phyloP scores from a whole-genome alignment of 1,140 invertebrate genomes.

The Drosophila varians region DNA sequence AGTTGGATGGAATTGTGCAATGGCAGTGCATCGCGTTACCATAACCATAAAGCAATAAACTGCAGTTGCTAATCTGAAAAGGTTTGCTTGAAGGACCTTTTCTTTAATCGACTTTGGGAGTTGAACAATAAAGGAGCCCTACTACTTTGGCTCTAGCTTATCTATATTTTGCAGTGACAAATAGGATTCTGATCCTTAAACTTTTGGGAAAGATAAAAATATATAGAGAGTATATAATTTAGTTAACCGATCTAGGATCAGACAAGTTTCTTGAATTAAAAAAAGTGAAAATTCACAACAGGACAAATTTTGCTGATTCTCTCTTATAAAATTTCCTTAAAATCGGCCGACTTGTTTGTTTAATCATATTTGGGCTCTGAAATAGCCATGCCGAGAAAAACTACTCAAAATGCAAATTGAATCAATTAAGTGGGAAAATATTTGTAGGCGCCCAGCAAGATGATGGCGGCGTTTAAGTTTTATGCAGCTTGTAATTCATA shows the following conservation, averaged over 20 bases:
- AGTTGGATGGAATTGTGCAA: constrained; percentile 27
- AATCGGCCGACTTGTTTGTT: constrained; percentile 18
- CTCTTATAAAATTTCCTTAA: constrained; percentile 21
- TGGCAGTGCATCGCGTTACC: constrained; percentile 5
- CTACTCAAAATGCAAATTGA: constrained; percentile 50
- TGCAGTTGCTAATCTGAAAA: not conserved
- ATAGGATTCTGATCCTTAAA: too few relatives aligned
- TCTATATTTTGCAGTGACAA: too few relatives aligned
- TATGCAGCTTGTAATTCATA: constrained; percentile 37
- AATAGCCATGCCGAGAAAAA: constrained; percentile 7
- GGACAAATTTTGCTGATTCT: not conserved
- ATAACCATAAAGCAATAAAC: constrained; percentile 8
- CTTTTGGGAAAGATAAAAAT: too few relatives aligned
- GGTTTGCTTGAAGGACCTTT: not conserved
- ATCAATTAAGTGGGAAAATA: constrained; percentile 40
- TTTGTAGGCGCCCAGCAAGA: constrained; percentile 24
- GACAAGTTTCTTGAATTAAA: too few relatives aligned
- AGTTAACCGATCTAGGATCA: too few relatives aligned
- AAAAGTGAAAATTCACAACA: constrained; percentile 2
- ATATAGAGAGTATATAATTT: too few relatives aligned
- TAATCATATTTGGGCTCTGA: constrained; percentile 7
- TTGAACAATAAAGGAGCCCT: too few relatives aligned
- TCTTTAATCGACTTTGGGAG: not conserved
- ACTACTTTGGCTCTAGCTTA: too few relatives aligned
- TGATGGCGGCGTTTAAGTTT: constrained; percentile 27